Percentiles rank a stretch among this genome's conserved stretches.
Evolutionary conservation across 2,113 vertebrate genomes (phyloP).

Genomic region (Ceyx melanurus): DNA sequence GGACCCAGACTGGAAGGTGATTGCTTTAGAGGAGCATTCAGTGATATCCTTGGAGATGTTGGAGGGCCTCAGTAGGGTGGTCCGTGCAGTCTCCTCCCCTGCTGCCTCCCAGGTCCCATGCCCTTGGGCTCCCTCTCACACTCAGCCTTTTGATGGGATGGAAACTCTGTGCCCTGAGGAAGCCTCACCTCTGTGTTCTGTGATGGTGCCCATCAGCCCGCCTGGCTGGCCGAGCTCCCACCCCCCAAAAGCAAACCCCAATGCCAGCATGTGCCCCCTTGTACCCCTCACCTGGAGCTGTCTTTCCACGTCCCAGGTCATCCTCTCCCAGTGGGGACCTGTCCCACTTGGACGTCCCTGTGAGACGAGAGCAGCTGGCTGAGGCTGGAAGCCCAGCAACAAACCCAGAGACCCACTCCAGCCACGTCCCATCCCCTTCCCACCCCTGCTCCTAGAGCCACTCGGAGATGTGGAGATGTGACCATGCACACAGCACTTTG

Average conservation of each 20-base stretch:
- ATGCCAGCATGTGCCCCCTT: neutral
- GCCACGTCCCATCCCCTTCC: rapidly evolving
- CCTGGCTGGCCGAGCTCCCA: neutral
- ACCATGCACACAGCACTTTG: slow-evolving; percentile 69
- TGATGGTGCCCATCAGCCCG: neutral
- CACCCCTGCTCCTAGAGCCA: neutral
- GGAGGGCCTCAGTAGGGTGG: neutral
- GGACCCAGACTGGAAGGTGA: neutral
- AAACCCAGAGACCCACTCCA: neutral
- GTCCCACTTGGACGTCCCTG: neutral
- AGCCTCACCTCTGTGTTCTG: neutral
- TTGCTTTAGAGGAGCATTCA: neutral
- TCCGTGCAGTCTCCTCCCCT: neutral
- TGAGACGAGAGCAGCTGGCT: neutral
- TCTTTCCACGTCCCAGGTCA: neutral
- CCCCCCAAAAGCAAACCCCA: neutral
- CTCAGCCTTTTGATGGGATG: neutral
- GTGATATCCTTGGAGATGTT: neutral
- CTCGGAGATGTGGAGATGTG: slow-evolving; percentile 35
- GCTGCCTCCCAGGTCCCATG: neutral
- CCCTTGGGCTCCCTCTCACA: neutral
- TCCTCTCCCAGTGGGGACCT: neutral
- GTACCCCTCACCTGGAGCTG: neutral
- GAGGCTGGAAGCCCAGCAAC: neutral
- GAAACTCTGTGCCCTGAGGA: rapidly evolving